These are phyloP conservation scores for Zonotrichia leucophrys DNA, from an alignment of 2,113 vertebrate genomes.

Conservation along the genomic window DNA sequence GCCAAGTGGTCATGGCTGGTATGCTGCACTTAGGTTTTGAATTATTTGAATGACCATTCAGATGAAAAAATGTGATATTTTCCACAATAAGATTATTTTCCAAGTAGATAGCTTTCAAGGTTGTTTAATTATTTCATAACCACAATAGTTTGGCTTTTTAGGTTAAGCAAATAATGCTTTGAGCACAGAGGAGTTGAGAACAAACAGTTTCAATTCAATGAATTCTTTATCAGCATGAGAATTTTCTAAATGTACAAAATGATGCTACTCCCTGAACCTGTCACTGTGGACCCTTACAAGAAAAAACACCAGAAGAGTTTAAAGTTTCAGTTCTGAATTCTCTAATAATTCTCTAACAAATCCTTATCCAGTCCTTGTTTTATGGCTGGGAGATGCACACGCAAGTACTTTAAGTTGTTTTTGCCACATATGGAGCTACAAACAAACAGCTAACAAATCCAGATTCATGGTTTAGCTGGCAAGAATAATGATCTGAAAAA, in stretches of 20 bases:
- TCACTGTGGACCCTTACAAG: neutral
- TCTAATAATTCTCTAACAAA: neutral
- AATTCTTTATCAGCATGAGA: neutral
- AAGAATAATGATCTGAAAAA: neutral
- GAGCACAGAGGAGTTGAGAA: neutral
- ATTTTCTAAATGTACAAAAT: neutral
- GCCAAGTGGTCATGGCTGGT: neutral
- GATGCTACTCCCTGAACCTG: neutral
- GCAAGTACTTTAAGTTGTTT: neutral
- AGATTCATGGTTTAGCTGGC: neutral
- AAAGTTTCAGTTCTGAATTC: neutral
- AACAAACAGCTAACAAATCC: neutral
- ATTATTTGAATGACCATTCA: neutral
- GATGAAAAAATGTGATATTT: neutral
- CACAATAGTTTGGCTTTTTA: neutral
- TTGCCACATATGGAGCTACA: neutral
- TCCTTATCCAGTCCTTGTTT: neutral
- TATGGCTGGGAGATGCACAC: neutral
- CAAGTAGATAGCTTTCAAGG: neutral
- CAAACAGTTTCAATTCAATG: neutral
- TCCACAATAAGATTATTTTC: neutral
- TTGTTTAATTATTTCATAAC: conserved; percentile 31
- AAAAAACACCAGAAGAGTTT: neutral
- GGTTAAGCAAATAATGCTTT: neutral
- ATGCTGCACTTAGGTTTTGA: neutral